These are phyloP conservation scores for Campylomormyrus tamandua DNA, from an alignment of 2,113 vertebrate species.

Conservation along the genomic window DNA sequence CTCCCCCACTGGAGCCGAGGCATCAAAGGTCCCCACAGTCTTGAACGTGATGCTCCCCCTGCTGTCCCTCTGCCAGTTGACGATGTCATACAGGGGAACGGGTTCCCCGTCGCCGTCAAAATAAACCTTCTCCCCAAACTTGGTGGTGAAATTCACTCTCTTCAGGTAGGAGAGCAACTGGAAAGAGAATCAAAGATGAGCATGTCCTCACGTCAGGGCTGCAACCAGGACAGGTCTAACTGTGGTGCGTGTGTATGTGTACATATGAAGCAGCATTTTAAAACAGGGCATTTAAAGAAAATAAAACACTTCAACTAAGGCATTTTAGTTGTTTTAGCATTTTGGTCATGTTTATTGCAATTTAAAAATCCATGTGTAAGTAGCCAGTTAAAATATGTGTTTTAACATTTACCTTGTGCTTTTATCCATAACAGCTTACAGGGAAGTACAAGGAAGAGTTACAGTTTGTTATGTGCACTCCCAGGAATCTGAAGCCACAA, in stretches of 20 bases:
- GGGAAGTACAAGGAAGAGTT: neutral
- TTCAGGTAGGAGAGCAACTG: slow-evolving; percentile 58
- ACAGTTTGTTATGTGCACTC: neutral
- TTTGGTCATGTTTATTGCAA: neutral
- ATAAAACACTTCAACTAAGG: neutral
- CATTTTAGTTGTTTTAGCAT: neutral
- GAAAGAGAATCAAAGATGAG: neutral
- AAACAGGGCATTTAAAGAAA: neutral
- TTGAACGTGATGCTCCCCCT: slow-evolving; percentile 46
- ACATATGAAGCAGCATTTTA: neutral
- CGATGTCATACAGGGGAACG: slow-evolving; percentile 61
- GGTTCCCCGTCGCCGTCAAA: slow-evolving; percentile 65
- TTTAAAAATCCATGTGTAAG: neutral
- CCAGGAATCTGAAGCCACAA: neutral
- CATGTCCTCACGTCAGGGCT: too few relatives aligned
- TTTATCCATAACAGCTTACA: neutral
- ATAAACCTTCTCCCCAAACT: slow-evolving; percentile 54
- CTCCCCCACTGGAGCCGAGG: slow-evolving; percentile 43
- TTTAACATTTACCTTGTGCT: neutral
- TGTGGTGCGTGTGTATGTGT: neutral
- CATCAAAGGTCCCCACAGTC: slow-evolving; percentile 62
- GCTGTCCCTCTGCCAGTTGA: slow-evolving; percentile 62
- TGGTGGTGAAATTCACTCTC: slow-evolving; percentile 57
- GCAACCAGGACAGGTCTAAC: neutral
- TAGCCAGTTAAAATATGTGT: neutral